phyloP scores from a whole-genome alignment of 2,888 invertebrate species.

The Orthosia gothica region DNA sequence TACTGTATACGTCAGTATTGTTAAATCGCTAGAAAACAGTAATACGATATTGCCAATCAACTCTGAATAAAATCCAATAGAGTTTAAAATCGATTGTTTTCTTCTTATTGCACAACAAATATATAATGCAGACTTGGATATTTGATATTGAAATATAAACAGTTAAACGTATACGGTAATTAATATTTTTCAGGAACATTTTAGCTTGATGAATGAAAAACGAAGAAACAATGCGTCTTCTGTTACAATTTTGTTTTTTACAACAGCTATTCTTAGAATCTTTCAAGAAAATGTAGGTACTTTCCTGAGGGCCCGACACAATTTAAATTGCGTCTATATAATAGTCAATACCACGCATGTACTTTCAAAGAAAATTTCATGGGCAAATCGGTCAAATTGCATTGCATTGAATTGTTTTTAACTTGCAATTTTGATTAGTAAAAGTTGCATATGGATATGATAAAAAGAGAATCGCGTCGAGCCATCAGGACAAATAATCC shows the following conservation, averaged over 20 bases:
- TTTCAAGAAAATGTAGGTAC: too few species aligned
- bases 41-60: not conserved
- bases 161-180: slow-evolving; percentile 38
- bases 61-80: not conserved
- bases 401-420: too few species aligned
- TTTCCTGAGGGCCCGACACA: too few species aligned
- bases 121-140: slow-evolving; percentile 44
- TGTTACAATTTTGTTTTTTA: slow-evolving; percentile 12
- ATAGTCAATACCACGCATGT: too few species aligned
- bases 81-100: slow-evolving; percentile 8
- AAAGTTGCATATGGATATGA: too few species aligned
- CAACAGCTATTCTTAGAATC: not conserved
- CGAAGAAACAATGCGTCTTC: not conserved
- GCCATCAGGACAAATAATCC: too few species aligned
- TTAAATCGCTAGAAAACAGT: too few species aligned
- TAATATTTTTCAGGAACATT: slow-evolving; percentile 41
- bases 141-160: slow-evolving; percentile 65
- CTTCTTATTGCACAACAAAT: slow-evolving; percentile 26
- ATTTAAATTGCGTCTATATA: too few species aligned
- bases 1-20: not conserved
- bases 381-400: too few species aligned
- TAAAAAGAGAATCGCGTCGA: too few species aligned
- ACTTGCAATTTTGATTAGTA: too few species aligned
- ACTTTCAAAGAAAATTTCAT: too few species aligned
- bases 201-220: slow-evolving; percentile 46